Percentiles rank a stretch among this genome's conserved stretches.
Evolutionary conservation across 35 echinoderm and acorn worm species (phyloP).

Genomic region (Acanthaster planci): DNA sequence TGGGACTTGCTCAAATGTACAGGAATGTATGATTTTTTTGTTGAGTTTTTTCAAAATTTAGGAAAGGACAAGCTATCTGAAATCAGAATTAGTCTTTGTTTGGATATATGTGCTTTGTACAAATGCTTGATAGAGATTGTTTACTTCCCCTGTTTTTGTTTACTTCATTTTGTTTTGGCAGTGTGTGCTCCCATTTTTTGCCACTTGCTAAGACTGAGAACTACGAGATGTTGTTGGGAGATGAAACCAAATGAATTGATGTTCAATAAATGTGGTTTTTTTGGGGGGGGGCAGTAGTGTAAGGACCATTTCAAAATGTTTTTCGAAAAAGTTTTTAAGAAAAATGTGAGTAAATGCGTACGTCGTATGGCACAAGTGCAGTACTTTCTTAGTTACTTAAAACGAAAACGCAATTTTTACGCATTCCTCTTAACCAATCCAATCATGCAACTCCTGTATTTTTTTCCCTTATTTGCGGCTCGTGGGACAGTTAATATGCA

Average conservation of each 20-base stretch:
- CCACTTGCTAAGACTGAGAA: no score
- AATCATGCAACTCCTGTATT: conserved; percentile 13
- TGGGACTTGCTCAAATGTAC: background rate
- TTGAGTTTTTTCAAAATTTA: background rate
- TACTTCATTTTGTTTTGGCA: background rate
- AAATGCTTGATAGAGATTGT: conserved; percentile 17
- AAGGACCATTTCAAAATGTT: conserved; percentile 18
- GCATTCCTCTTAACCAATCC: conserved; percentile 15
- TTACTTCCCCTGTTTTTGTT: background rate
- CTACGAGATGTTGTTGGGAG: no score
- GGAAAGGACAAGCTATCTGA: conserved; percentile 2
- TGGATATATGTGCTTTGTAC: background rate
- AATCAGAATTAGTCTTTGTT: conserved; percentile 8
- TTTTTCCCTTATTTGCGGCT: background rate
- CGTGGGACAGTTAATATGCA: background rate
- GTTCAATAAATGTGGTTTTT: no score
- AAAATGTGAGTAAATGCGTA: background rate
- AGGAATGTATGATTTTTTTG: background rate
- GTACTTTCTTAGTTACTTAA: conserved; percentile 15
- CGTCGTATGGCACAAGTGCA: conserved; percentile 9
- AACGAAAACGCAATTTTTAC: conserved; percentile 21
- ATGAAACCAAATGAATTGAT: no score
- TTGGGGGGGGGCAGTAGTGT: background rate
- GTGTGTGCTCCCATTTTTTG: background rate
- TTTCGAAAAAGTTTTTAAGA: background rate